These are phyloP conservation scores for Ceratoteleas bidentatus DNA, from an alignment of 1,140 invertebrate genomes.

Conservation along the genomic window DNA sequence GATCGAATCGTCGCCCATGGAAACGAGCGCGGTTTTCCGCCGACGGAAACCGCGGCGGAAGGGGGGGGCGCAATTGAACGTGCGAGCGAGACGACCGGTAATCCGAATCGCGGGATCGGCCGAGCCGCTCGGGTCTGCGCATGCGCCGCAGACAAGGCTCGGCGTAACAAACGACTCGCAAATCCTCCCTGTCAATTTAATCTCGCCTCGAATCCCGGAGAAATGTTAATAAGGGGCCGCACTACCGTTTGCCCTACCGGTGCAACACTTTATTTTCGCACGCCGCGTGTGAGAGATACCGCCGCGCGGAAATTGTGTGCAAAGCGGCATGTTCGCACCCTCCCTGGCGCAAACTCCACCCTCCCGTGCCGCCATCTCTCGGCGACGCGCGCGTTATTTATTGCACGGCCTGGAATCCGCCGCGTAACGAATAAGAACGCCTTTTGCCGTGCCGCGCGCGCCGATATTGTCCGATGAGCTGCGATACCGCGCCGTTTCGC, in stretches of 20 bases:
- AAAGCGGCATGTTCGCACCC: constrained; percentile 71
- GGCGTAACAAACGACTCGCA: constrained; percentile 80
- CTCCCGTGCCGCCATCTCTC: constrained; percentile 34
- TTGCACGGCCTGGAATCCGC: constrained; percentile 55
- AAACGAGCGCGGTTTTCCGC: constrained; percentile 35
- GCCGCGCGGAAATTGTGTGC: constrained; percentile 78
- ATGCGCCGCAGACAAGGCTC: constrained; percentile 58
- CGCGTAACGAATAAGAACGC: constrained; percentile 49
- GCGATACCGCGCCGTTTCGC: constrained; percentile 16
- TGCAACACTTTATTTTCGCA: constrained; percentile 79
- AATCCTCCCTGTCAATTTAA: constrained; percentile 82
- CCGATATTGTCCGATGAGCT: constrained; percentile 32
- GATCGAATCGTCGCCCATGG: constrained; percentile 36
- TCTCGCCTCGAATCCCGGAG: constrained; percentile 79
- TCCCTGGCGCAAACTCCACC: constrained; percentile 43
- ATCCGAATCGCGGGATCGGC: constrained; percentile 63
- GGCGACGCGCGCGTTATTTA: constrained; percentile 72
- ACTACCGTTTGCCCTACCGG: constrained; percentile 64
- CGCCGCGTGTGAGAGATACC: constrained; percentile 72
- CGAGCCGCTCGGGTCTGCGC: constrained; percentile 59
- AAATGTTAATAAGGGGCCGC: constrained; percentile 80
- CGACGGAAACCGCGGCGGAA: constrained; percentile 32
- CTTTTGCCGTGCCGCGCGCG: constrained; percentile 22
- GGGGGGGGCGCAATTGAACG: constrained; percentile 19
- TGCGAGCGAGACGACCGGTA: constrained; percentile 28